Evolutionary conservation across 2,113 vertebrate genomes (phyloP).

Genomic region (Microcebus jonahi): DNA sequence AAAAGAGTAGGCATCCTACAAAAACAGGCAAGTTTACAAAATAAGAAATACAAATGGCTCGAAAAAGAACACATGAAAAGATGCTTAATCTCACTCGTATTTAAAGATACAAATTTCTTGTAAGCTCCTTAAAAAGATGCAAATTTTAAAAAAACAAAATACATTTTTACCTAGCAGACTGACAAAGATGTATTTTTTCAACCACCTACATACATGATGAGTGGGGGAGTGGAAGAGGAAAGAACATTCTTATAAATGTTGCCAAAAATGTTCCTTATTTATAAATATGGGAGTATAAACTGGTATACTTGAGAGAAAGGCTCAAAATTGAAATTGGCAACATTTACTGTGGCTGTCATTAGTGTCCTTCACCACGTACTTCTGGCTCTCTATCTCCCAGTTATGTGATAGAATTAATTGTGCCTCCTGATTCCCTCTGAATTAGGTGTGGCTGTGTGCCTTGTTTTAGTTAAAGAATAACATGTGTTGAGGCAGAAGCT

Average conservation of each 20-base stretch:
- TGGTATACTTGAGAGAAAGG: neutral
- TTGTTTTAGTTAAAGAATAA: neutral
- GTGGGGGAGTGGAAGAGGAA: neutral
- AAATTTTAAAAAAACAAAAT: neutral
- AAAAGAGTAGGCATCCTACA: neutral
- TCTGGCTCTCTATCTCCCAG: neutral
- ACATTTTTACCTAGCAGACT: neutral
- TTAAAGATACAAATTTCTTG: neutral
- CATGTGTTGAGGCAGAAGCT: neutral
- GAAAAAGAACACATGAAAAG: constrained; percentile 35
- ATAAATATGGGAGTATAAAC: neutral
- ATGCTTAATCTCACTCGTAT: neutral
- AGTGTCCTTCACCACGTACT: neutral
- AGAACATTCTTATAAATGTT: neutral
- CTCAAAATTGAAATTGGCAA: neutral
- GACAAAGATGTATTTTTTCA: neutral
- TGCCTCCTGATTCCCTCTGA: neutral
- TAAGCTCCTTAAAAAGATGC: neutral
- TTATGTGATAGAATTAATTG: neutral
- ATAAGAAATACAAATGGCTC: neutral
- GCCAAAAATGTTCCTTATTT: neutral
- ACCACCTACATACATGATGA: neutral
- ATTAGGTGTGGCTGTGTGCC: neutral
- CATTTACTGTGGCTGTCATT: neutral
- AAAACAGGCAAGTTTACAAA: neutral